These are phyloP conservation scores for Folsomia manolachei DNA, from an alignment of 2,888 invertebrate genomes.

Conservation along the genomic window DNA sequence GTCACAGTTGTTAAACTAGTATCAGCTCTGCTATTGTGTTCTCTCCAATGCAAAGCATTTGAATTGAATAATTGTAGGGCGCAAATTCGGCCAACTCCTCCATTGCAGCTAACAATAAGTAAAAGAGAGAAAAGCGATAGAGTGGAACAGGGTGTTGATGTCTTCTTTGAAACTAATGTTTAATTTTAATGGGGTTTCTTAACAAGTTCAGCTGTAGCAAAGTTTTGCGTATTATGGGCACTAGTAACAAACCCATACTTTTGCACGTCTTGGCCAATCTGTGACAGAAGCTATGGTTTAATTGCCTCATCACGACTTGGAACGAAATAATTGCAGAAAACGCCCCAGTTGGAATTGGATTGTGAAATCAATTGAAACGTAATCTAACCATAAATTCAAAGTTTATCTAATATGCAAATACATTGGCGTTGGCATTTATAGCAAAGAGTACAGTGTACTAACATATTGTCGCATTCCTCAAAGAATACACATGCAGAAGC, in stretches of 20 bases:
- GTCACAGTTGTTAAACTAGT: background rate
- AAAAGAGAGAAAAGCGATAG: background rate
- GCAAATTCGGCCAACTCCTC: background rate
- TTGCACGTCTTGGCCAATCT: background rate
- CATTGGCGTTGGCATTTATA: too few relatives aligned
- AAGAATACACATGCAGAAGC: too few relatives aligned
- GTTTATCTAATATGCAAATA: too few relatives aligned
- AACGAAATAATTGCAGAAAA: background rate
- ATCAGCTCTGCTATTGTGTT: too few relatives aligned
- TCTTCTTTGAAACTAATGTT: background rate
- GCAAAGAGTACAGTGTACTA: too few relatives aligned
- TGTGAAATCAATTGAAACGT: background rate
- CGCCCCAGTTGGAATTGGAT: background rate
- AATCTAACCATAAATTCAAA: background rate
- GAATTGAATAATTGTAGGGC: too few relatives aligned
- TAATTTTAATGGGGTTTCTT: background rate
- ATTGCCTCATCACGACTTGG: background rate
- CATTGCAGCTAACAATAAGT: too few relatives aligned
- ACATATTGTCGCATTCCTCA: too few relatives aligned
- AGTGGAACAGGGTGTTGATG: background rate
- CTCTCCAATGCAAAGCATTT: too few relatives aligned
- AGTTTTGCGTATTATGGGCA: too few relatives aligned
- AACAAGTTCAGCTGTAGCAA: background rate
- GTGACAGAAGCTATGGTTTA: background rate
- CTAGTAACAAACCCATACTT: background rate